These are phyloP conservation scores for Crocallis elinguaria DNA, from an alignment of 2,888 invertebrate genomes.

Conservation along the genomic window DNA sequence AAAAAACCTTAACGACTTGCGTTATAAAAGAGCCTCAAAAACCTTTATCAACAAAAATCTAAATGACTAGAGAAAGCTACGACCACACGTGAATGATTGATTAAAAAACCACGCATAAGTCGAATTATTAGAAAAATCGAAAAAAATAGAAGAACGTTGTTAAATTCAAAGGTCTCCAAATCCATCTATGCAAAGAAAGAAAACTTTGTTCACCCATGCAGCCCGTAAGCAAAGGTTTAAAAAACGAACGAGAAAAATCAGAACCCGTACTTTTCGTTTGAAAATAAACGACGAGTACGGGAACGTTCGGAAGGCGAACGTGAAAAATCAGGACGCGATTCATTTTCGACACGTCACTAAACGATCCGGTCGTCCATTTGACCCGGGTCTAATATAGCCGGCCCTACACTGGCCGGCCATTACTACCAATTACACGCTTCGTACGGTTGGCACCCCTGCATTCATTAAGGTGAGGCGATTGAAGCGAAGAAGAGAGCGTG, in stretches of 20 bases:
- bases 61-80: not conserved
- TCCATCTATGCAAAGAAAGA: not conserved
- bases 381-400: constrained; percentile 50
- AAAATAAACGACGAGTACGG: constrained; percentile 14
- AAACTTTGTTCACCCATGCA: not conserved
- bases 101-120: no score
- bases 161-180: not conserved
- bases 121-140: no score
- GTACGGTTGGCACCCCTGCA: constrained; percentile 68
- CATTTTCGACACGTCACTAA: constrained; percentile 48
- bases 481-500: constrained; percentile 42
- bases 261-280: not conserved
- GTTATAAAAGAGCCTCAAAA: no score
- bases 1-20: no score
- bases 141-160: not conserved
- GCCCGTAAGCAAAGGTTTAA: not conserved
- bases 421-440: constrained; percentile 58
- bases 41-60: not conserved
- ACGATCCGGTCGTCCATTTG: constrained; percentile 42
- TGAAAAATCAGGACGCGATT: constrained; percentile 40
- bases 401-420: constrained; percentile 45
- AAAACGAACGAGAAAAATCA: constrained; percentile 6
- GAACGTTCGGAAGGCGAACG: constrained; percentile 30
- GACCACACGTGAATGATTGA: no score
- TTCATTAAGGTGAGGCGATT: constrained; percentile 41